Conservation (phyloP, 2,113 vertebrate species). For the Bambusicola thoracicus region DNA sequence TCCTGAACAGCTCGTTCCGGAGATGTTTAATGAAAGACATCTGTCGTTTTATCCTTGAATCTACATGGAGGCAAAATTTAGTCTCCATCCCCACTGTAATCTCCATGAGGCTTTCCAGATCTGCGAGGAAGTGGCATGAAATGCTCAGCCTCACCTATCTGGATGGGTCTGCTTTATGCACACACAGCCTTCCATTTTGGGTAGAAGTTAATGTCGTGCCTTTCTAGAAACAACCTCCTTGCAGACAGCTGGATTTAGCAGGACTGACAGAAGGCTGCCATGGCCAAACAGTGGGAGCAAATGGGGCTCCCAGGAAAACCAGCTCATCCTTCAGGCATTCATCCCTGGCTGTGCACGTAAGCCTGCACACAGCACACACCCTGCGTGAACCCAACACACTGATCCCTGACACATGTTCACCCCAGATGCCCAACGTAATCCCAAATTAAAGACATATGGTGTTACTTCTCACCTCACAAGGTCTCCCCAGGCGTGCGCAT, state of each 20-base stretch:
- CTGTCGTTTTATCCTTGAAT: slow-evolving; percentile 67
- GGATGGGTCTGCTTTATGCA: not conserved
- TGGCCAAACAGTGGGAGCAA: not conserved
- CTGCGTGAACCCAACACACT: not conserved
- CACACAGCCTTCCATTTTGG: not conserved
- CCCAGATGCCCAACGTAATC: not conserved
- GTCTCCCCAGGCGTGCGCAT: rapidly evolving
- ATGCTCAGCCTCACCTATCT: not conserved
- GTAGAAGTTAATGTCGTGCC: not conserved
- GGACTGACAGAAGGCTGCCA: not conserved
- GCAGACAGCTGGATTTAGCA: slow-evolving; percentile 12
- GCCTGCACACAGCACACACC: not conserved
- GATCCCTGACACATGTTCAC: rapidly evolving
- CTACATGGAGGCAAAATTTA: not conserved
- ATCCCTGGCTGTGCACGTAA: not conserved
- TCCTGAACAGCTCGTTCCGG: slow-evolving; percentile 68
- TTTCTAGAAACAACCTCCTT: slow-evolving; percentile 1
- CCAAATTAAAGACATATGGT: not conserved
- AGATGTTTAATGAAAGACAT: slow-evolving; percentile 77
- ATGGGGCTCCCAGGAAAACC: not conserved
- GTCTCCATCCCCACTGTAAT: not conserved
- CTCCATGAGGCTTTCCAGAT: not conserved
- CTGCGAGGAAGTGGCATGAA: not conserved
- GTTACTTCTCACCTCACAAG: not conserved
- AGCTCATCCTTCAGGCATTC: not conserved